Conservation (phyloP, 2,113 vertebrate species). For the Asarcornis scutulata region DNA sequence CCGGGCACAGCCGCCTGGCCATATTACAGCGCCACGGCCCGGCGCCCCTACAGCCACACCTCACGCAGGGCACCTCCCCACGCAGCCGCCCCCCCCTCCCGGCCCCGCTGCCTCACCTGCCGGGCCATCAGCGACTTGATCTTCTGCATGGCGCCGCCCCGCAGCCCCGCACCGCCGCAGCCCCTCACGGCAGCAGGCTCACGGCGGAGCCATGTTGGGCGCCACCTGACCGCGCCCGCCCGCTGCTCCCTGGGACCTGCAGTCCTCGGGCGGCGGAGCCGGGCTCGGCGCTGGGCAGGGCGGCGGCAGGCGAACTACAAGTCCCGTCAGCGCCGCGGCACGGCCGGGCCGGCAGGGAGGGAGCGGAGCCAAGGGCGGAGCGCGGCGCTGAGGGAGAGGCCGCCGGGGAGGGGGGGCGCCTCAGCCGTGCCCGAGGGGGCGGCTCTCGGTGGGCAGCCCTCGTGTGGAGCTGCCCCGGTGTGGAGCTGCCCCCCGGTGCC, state of each 20-base stretch:
- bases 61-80: too few species aligned
- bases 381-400: not conserved
- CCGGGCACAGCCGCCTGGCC: not conserved
- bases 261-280: not conserved
- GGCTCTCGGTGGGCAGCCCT: too few species aligned
- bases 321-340: not conserved
- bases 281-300: too few species aligned
- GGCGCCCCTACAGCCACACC: fast-evolving
- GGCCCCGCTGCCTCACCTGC: constrained; percentile 82
- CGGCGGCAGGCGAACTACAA: not conserved
- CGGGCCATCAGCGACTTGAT: constrained; percentile 97
- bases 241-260: constrained; percentile 62
- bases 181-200: not conserved
- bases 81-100: too few species aligned
- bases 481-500: too few species aligned
- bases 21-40: not conserved
- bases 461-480: too few species aligned
- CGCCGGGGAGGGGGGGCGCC: too few species aligned
- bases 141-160: constrained; percentile 86
- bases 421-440: too few species aligned
- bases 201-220: constrained; percentile 75
- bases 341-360: not conserved
- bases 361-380: not conserved
- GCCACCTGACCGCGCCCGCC: constrained; percentile 66
- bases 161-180: not conserved